Base-by-base conservation (phyloP, 53 echinoderm and acorn worm species). In the Echinometra lucunter region DNA sequence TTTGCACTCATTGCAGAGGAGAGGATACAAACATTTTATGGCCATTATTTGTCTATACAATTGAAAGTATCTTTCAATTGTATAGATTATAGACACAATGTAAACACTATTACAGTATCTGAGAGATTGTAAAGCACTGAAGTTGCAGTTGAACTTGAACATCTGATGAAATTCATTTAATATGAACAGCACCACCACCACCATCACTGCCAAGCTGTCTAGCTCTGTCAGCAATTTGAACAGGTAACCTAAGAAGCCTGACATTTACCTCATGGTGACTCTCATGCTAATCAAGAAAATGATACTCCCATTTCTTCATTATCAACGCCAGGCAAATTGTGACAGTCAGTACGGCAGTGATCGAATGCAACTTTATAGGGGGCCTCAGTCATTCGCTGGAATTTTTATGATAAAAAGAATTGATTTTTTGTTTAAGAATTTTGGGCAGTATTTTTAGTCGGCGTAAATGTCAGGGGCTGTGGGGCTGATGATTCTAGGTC, bases 221-320 rank as follows among this genome's bases (percentile, higher is more conserved):
- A 55, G 40, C 85, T 49, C 85, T 49, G 85, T 49, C 81, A 49
- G 47, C 85, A 49, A 28, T 85, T 58, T 90, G 90, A 90, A 63
- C 58, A 58, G 90, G 90, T 90, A 90, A 90, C 63, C 57, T 21
- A 58, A 90, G 90, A 90, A 4, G 63, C 38, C 5, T 90, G 90
- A 90, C 90, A 90, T 90, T 90, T 90, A 90, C 90, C 49, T 58
- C 58, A 38, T 53, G 35, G 34, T 90, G 90, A 90, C 90, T 90
- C 90, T 37, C 58, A 90, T 90, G 90, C 90, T 90, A 90, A 90
- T 90, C 56, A 58, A 37, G 90, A 90, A 90, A 58, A 90, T 90
- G 90, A 90, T 90, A 58, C 90, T 58, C 58, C 57, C 90, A 90
- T 90, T 90, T 90, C 90, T 90, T 90, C 90, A 90, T 90, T 90